phyloP scores from a whole-genome alignment of 2,888 invertebrate species.

The Strigamia transsilvanica region DNA sequence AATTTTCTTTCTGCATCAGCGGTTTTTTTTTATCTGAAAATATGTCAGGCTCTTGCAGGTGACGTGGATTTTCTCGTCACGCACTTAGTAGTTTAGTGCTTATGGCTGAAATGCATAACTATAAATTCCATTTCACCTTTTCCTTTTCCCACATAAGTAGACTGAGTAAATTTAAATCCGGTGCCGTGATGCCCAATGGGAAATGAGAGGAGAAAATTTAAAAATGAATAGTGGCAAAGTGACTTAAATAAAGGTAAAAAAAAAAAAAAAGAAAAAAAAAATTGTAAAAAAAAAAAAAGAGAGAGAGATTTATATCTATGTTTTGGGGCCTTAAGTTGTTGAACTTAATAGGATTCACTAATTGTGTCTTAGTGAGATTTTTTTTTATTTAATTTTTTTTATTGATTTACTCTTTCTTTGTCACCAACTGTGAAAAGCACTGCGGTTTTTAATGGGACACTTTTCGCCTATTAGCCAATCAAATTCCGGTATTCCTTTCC shows the following conservation, averaged over 20 bases:
- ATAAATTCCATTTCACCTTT: constrained; percentile 17
- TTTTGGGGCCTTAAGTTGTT: neutral
- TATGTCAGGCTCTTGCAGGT: constrained; percentile 6
- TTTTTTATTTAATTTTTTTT: neutral
- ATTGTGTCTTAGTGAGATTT: neutral
- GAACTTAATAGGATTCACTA: constrained; percentile 26
- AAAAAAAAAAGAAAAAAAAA: neutral
- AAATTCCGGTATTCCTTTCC: constrained; percentile 1
- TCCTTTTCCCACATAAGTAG: constrained; percentile 24
- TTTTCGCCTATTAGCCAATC: constrained; percentile 19
- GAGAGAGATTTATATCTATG: neutral
- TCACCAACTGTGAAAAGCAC: constrained; percentile 2
- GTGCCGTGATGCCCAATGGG: constrained; percentile 16
- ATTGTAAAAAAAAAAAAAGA: neutral
- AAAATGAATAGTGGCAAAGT: constrained; percentile 4
- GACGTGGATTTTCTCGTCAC: neutral
- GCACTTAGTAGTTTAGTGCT: constrained; percentile 20
- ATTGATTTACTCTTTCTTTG: neutral
- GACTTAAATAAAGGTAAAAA: neutral
- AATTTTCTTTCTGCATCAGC: neutral
- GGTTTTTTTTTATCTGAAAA: neutral
- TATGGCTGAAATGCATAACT: constrained; percentile 26
- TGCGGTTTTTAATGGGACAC: constrained; percentile 6
- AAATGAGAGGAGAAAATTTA: constrained; percentile 30
- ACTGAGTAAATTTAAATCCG: constrained; percentile 18